Base-by-base conservation (phyloP, 2,797 vertebrate species). In the Cossypha niveicapilla region DNA sequence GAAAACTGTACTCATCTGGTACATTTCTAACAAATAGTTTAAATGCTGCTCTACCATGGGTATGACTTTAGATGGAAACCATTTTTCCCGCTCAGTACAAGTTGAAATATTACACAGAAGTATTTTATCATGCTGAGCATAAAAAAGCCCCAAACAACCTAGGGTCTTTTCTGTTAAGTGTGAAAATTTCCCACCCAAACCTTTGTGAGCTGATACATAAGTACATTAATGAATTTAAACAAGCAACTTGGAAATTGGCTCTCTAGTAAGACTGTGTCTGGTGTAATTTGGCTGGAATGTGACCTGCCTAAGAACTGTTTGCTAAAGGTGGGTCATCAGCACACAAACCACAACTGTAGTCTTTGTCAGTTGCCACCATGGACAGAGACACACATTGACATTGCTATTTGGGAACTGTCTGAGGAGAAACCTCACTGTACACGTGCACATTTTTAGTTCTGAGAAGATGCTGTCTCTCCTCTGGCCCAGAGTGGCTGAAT, bases 101-200 rank as follows among this genome's bases (percentile, higher is more conserved):
- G 3, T 5, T 51, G 22, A 88, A 75, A 58, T 48, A 57, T 4
- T 65, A 30, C 18, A 30, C 1, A 68, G 13, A 71, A 62, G 5
- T 35, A 44, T 12, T 42, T 27, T 47, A 53, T 32, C 10, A 10
- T 3, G 4, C 18, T 25, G 50, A 62, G 6, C 13, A 37, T 23
- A 9, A 21, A 51, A 51, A 18, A 27, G 17, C 1, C 3, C 22
- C 5, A 13, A 34, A 3, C 6, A 28, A 4, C 13, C 4, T 8
- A 34, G 1, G 0, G 1, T 32, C 8, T 37, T 50, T 66, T 75
- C 22, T 44, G 17, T 39, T 47, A 58, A n/a, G 9, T 6, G 9
- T 48, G 22, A 63, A 34, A 61, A 60, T 11, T 24, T 51, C 51
- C n/a, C 18, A 58, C 3, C 11, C 10, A 0, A 25, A 22, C 28